Evolutionary conservation across 2,888 invertebrate species (phyloP).

Genomic region (Diarsia brunnea): DNA sequence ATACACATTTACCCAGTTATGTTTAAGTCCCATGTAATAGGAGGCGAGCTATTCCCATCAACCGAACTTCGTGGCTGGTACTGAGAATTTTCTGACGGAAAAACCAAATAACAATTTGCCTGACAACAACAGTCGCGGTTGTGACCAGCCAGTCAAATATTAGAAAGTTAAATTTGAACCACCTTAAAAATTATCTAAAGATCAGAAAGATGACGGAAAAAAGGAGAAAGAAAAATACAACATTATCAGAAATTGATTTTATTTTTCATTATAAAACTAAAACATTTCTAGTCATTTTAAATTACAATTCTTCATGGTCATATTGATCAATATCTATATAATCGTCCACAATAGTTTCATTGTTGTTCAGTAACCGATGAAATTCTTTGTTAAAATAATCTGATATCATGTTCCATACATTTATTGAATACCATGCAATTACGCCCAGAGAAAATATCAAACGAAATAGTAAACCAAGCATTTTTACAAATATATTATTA

Average conservation of each 20-base stretch:
- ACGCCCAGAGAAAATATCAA: conserved; percentile 92
- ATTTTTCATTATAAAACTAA: not conserved
- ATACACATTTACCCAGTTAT: no score
- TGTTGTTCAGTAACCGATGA: conserved; percentile 88
- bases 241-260: not conserved
- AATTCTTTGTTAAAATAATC: conserved; percentile 94
- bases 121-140: no score
- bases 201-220: not conserved
- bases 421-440: conserved; percentile 93
- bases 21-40: no score
- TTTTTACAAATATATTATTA: conserved; percentile 71
- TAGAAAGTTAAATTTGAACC: not conserved
- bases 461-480: conserved; percentile 92
- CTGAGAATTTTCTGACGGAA: no score
- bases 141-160: not conserved
- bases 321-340: conserved; percentile 45
- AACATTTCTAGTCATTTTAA: not conserved
- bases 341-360: conserved; percentile 66
- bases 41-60: no score
- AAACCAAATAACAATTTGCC: no score
- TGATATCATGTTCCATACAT: conserved; percentile 93
- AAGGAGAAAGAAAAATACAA: not conserved
- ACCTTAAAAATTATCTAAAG: not conserved
- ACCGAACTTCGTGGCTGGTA: no score
- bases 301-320: conserved; percentile 55